Evolutionary conservation across 2,797 vertebrate genomes (phyloP), one percentile per base, ranked within the genome.

Genomic region (Sus cebifrons): DNA sequence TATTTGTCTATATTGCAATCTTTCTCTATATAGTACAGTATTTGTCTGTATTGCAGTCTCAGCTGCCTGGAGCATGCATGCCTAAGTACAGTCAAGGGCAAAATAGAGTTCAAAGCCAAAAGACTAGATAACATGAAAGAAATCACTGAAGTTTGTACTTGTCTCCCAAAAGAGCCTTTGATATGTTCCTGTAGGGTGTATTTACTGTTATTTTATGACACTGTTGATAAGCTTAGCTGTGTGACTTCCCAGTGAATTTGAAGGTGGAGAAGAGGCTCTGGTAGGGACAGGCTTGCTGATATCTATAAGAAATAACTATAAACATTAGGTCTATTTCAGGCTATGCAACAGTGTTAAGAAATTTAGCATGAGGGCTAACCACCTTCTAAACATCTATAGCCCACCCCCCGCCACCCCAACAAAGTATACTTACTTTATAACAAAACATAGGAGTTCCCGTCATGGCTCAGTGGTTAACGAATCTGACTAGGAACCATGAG

Each of bases 51-150:
- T 79, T 87, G 54, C 25, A 62, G 0, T 71, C 56, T 87, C 21
- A 74, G 74, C 73, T 75, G 13, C 82, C n/a, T 56, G 29, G 44
- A 92, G 70, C 21, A 86, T 73, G 65, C 44, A 86, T 73, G 65
- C 44, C 56, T 90, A 73, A 78, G 65, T 77, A 79, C 15, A 71
- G 78, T 67, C 75, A 83, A 85, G 44, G 82, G 29, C 71, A 95
- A 74, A 87, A 64, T 54, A 40, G 29, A 78, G 14, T 94, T 91
- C 73, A 93, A 40, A 94, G 49, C 29, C 64, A 83, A 58, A 78
- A 88, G 56, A 85, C 64, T 75, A 94, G 73, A 58, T 95, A 78
- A 64, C 6, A 13, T 62, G 74, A 93, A 89, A 62, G 29, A 81
- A 75, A 67, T 79, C 77, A 82, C 56, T 40, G 16, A 58, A 8